A percentile compares a stretch with the other conserved stretches of the same genome.
Evolutionary conservation across 2,113 vertebrate genomes (phyloP).

Genomic region (Anguilla rostrata): DNA sequence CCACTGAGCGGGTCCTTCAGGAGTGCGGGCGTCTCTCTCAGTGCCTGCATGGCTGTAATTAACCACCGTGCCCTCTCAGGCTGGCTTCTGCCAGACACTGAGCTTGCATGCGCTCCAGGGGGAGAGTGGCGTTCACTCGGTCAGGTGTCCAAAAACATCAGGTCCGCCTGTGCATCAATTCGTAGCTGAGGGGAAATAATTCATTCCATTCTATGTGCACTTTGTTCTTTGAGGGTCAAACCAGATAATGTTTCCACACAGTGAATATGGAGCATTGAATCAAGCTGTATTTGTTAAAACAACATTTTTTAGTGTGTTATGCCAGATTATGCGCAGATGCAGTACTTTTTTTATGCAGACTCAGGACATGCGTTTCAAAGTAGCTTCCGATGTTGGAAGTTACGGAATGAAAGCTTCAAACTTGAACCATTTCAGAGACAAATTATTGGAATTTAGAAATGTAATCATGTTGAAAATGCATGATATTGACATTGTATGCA

Average conservation of each 20-base stretch:
- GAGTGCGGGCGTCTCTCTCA: slow-evolving; percentile 17
- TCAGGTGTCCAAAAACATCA: background rate
- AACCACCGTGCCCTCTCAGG: slow-evolving; percentile 1
- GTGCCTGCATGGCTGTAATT: slow-evolving; percentile 21
- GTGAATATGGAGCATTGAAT: background rate
- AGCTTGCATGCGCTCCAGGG: background rate
- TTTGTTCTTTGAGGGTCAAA: background rate
- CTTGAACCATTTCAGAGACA: background rate
- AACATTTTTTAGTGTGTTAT: background rate
- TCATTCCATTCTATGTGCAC: background rate
- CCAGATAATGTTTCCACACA: background rate
- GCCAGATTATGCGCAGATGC: background rate
- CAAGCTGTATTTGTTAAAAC: background rate
- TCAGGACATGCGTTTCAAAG: background rate
- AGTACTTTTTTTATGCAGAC: background rate
- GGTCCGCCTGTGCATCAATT: background rate
- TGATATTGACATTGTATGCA: background rate
- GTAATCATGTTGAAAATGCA: slow-evolving; percentile 1
- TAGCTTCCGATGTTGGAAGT: background rate
- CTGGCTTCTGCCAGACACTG: background rate
- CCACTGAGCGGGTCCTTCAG: slow-evolving; percentile 26
- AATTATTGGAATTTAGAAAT: background rate
- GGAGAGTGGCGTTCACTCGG: background rate
- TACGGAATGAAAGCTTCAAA: background rate
- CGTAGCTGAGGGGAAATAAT: background rate